Evolutionary conservation across 1,140 invertebrate genomes (phyloP).

Genomic region (Temnothorax longispinosus): DNA sequence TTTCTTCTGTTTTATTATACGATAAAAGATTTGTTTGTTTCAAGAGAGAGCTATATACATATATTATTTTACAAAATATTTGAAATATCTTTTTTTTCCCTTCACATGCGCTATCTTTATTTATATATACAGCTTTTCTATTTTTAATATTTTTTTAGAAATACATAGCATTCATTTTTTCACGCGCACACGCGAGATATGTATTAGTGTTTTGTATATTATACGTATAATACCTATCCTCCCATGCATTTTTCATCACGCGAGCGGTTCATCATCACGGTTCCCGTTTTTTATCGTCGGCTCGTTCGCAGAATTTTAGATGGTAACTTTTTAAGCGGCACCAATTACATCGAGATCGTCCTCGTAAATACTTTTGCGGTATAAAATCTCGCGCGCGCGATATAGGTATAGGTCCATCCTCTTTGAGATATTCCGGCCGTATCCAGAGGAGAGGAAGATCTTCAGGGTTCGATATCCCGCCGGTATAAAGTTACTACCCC

Average conservation of each 20-base stretch:
- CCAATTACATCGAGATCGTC: conserved; percentile 29
- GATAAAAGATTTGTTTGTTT: background rate
- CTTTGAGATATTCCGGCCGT: conserved; percentile 26
- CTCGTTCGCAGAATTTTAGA: background rate
- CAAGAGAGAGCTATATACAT: background rate
- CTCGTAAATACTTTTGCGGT: conserved; percentile 51
- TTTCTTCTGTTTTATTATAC: background rate
- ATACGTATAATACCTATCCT: background rate
- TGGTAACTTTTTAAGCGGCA: conserved; percentile 38
- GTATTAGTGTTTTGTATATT: background rate
- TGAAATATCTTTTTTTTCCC: background rate
- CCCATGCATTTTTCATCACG: conserved; percentile 8
- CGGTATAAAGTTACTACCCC: conserved; percentile 59
- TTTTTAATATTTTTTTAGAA: conserved; percentile 3
- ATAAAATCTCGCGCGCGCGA: background rate
- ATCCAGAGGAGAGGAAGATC: conserved; percentile 41
- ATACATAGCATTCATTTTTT: background rate
- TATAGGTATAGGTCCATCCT: conserved; percentile 15
- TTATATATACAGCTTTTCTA: background rate
- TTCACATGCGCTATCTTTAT: background rate
- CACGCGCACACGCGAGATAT: background rate
- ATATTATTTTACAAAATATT: background rate
- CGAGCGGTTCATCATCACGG: background rate
- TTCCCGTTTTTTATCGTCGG: background rate
- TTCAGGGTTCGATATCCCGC: conserved; percentile 43